These are phyloP conservation scores for Cephalophus harveyi DNA, from an alignment of 2,113 vertebrate species.

Conservation along the genomic window DNA sequence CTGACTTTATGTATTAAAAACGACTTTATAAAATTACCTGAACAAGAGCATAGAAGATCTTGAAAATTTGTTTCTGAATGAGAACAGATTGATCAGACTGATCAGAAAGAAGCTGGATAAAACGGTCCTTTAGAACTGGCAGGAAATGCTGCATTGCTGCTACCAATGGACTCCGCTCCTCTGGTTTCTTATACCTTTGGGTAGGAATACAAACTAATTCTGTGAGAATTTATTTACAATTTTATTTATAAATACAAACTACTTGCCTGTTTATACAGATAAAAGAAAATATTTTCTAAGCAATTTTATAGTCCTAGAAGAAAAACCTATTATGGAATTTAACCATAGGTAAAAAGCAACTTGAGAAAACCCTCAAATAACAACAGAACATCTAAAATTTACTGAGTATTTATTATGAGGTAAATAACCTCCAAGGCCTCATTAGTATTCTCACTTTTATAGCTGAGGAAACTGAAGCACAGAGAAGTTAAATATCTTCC, in stretches of 20 bases:
- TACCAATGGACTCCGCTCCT: conserved; percentile 94
- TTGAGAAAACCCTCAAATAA: conserved; percentile 1
- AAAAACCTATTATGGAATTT: neutral
- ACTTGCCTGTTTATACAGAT: neutral
- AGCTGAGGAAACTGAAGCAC: neutral
- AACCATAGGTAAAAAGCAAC: neutral
- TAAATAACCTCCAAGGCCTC: neutral
- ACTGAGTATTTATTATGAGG: conserved; percentile 14
- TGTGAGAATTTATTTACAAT: conserved; percentile 50
- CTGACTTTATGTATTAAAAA: neutral
- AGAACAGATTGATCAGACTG: conserved; percentile 96
- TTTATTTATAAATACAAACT: conserved; percentile 18
- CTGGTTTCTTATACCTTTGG: conserved; percentile 97
- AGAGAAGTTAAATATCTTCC: neutral
- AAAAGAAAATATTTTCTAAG: neutral
- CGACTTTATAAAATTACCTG: conserved; percentile 84
- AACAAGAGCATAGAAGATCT: conserved; percentile 99
- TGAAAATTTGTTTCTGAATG: conserved; percentile 99
- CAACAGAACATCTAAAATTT: neutral
- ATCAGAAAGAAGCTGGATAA: conserved; percentile 94
- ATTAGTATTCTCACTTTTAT: neutral
- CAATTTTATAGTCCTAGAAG: neutral
- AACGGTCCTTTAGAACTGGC: conserved; percentile 96
- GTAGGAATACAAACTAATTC: conserved; percentile 65
- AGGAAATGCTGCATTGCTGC: conserved; percentile 99